Conservation (phyloP, 2,888 invertebrate species). For the Lithophane semibrunnea region DNA sequence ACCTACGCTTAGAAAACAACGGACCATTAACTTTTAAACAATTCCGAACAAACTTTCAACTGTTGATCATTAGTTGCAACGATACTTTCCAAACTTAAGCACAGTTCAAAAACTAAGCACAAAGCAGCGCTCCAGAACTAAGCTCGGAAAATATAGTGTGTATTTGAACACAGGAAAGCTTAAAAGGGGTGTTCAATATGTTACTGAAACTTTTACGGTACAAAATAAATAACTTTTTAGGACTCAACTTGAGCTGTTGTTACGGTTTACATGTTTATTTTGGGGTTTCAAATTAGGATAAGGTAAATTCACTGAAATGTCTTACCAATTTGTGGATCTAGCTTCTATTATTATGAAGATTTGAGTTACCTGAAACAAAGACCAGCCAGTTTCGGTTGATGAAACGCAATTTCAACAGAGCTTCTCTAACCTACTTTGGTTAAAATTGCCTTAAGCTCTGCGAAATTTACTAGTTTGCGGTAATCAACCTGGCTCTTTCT, state of each 20-base stretch:
- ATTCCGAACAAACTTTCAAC: slow-evolving; percentile 50
- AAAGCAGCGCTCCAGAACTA: slow-evolving; percentile 48
- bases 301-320: too few species aligned
- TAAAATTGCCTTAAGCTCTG: neutral
- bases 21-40: slow-evolving; percentile 54
- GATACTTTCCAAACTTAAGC: slow-evolving; percentile 58
- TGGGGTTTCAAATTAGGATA: too few species aligned
- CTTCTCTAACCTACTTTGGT: too few species aligned
- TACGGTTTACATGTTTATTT: neutral
- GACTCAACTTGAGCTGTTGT: neutral
- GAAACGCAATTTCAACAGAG: too few species aligned
- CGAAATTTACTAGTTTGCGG: neutral
- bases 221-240: slow-evolving; percentile 2
- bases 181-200: slow-evolving; percentile 26
- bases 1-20: slow-evolving; percentile 41
- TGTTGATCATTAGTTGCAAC: slow-evolving; percentile 62
- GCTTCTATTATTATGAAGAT: neutral
- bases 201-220: slow-evolving; percentile 24
- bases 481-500: neutral
- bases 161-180: slow-evolving; percentile 37
- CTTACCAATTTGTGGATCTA: neutral
- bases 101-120: slow-evolving; percentile 62
- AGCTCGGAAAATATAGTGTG: slow-evolving; percentile 50
- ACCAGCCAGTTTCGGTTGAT: neutral
- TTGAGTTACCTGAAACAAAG: too few species aligned